phyloP scores from a whole-genome alignment of 64 coral and sea anemone genomes.

The Catalaphyllia jardinei region DNA sequence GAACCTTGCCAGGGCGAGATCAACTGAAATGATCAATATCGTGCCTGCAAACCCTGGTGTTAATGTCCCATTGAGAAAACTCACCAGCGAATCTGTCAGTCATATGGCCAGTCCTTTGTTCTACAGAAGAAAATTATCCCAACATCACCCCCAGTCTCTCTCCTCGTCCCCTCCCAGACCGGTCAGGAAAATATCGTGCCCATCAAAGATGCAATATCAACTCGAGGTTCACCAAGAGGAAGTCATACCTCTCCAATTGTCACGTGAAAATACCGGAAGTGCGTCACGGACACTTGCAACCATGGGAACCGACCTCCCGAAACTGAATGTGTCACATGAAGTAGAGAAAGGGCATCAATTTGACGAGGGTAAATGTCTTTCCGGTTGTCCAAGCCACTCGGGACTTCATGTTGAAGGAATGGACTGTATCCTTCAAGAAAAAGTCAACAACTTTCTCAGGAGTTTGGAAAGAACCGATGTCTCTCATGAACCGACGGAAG shows the following conservation, averaged over 20 bases:
- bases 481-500: not conserved
- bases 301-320: constrained; percentile 23
- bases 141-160: not conserved
- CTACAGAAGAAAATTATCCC: not conserved
- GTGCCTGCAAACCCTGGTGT: not conserved
- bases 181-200: constrained; percentile 3
- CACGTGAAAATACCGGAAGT: constrained; percentile 6
- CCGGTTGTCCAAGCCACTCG: not conserved
- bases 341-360: not conserved
- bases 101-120: constrained; percentile 11
- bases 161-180: not conserved
- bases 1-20: not conserved
- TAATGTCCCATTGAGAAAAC: not conserved
- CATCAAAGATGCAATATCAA: not conserved
- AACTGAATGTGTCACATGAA: not conserved
- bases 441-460: constrained; percentile 21
- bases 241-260: not conserved
- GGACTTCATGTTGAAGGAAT: not conserved
- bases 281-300: not conserved
- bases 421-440: constrained; percentile 41
- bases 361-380: not conserved
- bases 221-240: not conserved
- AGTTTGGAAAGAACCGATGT: constrained; percentile 17
- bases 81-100: not conserved
- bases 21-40: not conserved